Evolutionary conservation across 53 echinoderm and acorn worm genomes (phyloP).

Genomic region (Echinarachnius parma): DNA sequence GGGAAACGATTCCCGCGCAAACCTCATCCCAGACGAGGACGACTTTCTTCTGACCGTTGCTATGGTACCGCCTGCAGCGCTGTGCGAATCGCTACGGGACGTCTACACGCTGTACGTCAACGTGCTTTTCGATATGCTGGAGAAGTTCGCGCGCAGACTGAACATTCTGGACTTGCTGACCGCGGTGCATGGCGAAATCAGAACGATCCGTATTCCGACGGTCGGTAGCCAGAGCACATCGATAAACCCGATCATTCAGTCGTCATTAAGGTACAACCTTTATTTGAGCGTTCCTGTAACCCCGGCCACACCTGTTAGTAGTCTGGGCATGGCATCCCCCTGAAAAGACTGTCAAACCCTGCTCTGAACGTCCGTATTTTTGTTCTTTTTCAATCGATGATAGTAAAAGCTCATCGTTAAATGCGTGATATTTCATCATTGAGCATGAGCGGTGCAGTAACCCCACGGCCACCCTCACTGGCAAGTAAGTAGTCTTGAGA

Average conservation of each 20-base stretch:
- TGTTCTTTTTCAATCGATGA: no score
- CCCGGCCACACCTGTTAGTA: slow-evolving; percentile 2
- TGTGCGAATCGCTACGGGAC: slow-evolving; percentile 38
- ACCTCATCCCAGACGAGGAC: slow-evolving; percentile 70
- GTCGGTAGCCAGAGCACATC: slow-evolving; percentile 23
- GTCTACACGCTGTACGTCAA: slow-evolving; percentile 69
- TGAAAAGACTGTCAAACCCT: no score
- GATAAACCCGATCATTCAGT: slow-evolving; percentile 58
- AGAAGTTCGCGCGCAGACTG: slow-evolving; percentile 71
- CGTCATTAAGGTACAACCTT: slow-evolving; percentile 74
- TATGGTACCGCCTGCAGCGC: slow-evolving; percentile 57
- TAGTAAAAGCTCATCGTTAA: no score
- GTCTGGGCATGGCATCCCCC: neutral
- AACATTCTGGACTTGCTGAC: slow-evolving; percentile 82
- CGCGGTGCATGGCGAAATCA: slow-evolving; percentile 69
- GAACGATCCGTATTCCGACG: slow-evolving; percentile 48
- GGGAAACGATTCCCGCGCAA: neutral
- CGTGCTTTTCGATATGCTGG: slow-evolving; percentile 68
- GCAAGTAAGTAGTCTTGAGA: no score
- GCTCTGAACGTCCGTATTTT: no score
- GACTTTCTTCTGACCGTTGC: slow-evolving; percentile 84
- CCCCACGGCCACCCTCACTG: no score
- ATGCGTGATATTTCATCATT: no score
- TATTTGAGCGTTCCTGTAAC: slow-evolving; percentile 57
- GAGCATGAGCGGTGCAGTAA: no score